Evolutionary conservation across 2,888 invertebrate species (phyloP), one percentile per base, ranked within the genome.

Genomic region (Mellilla xanthometata): DNA sequence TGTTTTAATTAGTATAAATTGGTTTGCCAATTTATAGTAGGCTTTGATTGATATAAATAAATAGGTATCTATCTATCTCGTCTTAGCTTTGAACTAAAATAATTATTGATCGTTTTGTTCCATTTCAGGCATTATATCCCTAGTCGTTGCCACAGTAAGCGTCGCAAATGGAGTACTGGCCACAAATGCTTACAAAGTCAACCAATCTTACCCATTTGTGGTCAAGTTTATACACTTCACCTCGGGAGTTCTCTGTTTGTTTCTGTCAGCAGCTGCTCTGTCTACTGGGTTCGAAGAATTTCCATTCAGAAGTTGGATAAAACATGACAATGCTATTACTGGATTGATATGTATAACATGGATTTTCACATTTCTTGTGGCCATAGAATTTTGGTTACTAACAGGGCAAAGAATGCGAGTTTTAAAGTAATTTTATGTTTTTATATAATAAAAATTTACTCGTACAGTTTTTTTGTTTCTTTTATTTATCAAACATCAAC

Each of bases 81-180:
- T n/a, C n/a, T n/a, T n/a, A n/a, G n/a, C n/a, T n/a, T n/a, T n/a
- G n/a, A n/a, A n/a, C n/a, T n/a, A n/a, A n/a, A n/a, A n/a, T n/a
- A n/a, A n/a, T n/a, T n/a, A n/a, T n/a, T n/a, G n/a, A n/a, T n/a
- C n/a, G n/a, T 13, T n/a, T 11, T 35, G 9, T 44, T 40, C 39
- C 24, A 32, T 73, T 74, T 42, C 68, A 77, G 77, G 67, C 11
- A 27, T 76, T 32, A 54, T 60, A 28, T 67, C 72, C 1, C 40
- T 76, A 8, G 49, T 75, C 6, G 39, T 57, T 6, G 58, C 63
- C 34, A 8, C 63, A 2, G 7, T 64, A 12, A 61, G 67, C 47
- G 40, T 66, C 19, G 11, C 70, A 0, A 71, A 67, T 32, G 76
- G 76, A 15, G 30, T 56, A 11, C 15, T 65, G 12, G 58, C 58